Evolutionary conservation across 2,888 invertebrate genomes (phyloP), one percentile per base, ranked within the genome.

Genomic region (Onthophagus sagittarius): DNA sequence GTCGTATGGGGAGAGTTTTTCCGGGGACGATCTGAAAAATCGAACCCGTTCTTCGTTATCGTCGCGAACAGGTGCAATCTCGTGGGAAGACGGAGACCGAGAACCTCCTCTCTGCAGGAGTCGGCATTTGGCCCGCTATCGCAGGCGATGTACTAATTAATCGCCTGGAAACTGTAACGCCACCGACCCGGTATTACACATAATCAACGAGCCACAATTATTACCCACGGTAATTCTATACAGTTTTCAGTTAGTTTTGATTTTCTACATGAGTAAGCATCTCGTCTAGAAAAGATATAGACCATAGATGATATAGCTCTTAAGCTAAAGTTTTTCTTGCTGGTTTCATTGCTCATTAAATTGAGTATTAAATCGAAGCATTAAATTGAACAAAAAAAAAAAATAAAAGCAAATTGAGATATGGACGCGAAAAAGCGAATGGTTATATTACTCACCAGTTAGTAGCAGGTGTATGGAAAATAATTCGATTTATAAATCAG

Each of bases 11-110:
- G 67, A 32, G 31, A 23, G 23, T 67, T 67, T 67, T 67, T 67
- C 67, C 67, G 67, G 23, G 67, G 15, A 33, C 64, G 64, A 63
- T 64, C 65, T 71, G 70, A 72, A 72, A 75, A 72, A 71, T 69
- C 64, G 72, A 75, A 75, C 76, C 73, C 70, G 76, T 76, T 76
- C 75, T 75, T 74, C 71, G 73, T 75, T 76, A 76, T 73, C 71
- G 75, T 75, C 72, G 72, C 72, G 70, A 76, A 76, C 76, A 76
- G 76, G 75, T 76, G 76, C 74, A 76, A 74, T 75, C 70, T 76
- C 76, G 76, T 76, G 76, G 75, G 76, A 76, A 76, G 74, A 75
- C 71, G 32, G 23, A 53, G 39, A 67, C 67, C 23, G 67, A 23
- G 23, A 64, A 64, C 64, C 13, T 11, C n/a, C 23, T 23, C 23